Percentiles rank a stretch among this genome's conserved stretches.
These are phyloP conservation scores for Listrodromus nycthemerus DNA, from an alignment of 2,888 invertebrate species.

Conservation along the genomic window DNA sequence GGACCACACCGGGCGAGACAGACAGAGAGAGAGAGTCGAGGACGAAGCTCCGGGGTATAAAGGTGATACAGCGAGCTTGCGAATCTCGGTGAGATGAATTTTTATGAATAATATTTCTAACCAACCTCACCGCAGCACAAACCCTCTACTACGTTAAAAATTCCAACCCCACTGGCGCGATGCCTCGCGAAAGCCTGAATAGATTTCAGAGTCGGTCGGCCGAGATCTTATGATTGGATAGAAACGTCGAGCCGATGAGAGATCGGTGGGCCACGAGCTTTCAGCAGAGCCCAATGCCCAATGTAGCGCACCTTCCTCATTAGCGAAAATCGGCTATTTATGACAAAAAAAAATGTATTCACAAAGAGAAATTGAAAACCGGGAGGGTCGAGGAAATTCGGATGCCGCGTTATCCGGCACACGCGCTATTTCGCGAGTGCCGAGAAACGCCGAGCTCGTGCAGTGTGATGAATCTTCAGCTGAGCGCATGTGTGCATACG, in stretches of 20 bases:
- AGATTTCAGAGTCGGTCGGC: background rate
- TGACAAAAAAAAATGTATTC: too few relatives aligned
- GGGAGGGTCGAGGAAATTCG: background rate
- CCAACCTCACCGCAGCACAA: background rate
- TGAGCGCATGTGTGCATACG: background rate
- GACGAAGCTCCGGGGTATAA: background rate
- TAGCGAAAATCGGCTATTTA: too few relatives aligned
- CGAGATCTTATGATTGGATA: background rate
- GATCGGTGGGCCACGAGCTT: too few relatives aligned
- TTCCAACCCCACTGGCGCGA: background rate
- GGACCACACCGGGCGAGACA: background rate
- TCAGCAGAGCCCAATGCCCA: too few relatives aligned
- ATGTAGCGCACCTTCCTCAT: too few relatives aligned
- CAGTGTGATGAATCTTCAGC: conserved; percentile 46
- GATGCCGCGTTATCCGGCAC: background rate
- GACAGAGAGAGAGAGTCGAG: background rate
- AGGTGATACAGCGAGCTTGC: background rate
- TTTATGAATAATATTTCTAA: conserved; percentile 38
- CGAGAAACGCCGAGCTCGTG: conserved; percentile 5
- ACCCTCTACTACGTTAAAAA: conserved; percentile 6
- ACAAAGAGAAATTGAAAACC: too few relatives aligned
- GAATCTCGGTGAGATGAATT: conserved; percentile 40
- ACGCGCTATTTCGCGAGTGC: background rate
- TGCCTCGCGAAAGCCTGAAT: background rate
- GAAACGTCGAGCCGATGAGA: background rate